Evolutionary conservation across 2,113 vertebrate species (phyloP), one percentile per base, ranked within the genome.

Genomic region (Syngnathus scovelli): DNA sequence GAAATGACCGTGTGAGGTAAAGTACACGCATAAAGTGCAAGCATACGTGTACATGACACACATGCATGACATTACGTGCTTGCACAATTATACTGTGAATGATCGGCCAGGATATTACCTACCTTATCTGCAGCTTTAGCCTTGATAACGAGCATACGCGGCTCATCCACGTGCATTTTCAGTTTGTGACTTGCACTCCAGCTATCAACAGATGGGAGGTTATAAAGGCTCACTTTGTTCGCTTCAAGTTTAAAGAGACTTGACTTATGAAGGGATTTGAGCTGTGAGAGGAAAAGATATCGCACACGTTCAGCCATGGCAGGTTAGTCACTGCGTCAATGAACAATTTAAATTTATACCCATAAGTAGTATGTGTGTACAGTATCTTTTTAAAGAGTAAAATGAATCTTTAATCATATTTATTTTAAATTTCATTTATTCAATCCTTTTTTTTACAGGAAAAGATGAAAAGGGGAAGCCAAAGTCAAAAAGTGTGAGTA

Each of bases 401-500:
- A 39, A 39, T n/a, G 6, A 61, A 38, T 23, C 2, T 13, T 3
- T 12, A 9, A 3, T 46, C 3, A 15, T 27, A 3, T n/a, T 66
- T 27, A 3, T n/a, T 66, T n/a, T 33, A 44, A 33, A 48, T 6
- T 44, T 12, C 51, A 5, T 0, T 72, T 67, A 15, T 44, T 11
- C 4, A 51, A 0, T 0, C 5, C 43, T 19, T 48, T 64, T 43
- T 44, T 63, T 1, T 3, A n/a, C 79, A 75, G 88, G 76, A 12
- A 46, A 56, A n/a, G 63, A 74, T 0, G 55, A 71, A 1, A 7
- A 6, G 16, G 85, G 51, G 77, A 82, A 66, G 39, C 0, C 49
- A 51, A 88, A 76, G 75, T 12, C 38, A 12, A 71, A 65, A 67
- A 84, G 37, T 54, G 88, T 88, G 82, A 85, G 84, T 75, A 2